phyloP scores from a whole-genome alignment of 2,113 vertebrate genomes.

The Pteropus alecto region DNA sequence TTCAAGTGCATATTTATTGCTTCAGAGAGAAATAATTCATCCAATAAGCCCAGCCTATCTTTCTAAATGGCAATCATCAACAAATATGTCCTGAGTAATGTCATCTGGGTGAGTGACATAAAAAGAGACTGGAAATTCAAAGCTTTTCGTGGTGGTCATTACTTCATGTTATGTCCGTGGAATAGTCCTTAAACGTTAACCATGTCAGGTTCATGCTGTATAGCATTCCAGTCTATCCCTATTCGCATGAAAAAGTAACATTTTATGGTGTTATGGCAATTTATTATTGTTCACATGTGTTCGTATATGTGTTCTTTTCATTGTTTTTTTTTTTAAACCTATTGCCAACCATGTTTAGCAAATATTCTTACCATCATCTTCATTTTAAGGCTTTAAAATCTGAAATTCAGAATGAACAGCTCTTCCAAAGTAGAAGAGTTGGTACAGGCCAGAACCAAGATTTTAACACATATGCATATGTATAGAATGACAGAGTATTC shows the following conservation, averaged over 20 bases:
- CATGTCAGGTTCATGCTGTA: background rate
- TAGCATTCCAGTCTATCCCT: background rate
- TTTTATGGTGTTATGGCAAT: background rate
- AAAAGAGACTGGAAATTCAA: background rate
- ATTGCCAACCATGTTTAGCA: fast-evolving
- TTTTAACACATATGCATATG: background rate
- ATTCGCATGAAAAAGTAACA: background rate
- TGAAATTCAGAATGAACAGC: background rate
- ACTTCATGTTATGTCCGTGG: background rate
- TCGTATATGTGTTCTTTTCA: background rate
- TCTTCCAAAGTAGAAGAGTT: background rate
- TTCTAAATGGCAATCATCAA: conserved; percentile 40
- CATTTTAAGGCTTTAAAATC: background rate
- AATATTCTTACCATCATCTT: background rate
- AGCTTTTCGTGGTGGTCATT: background rate
- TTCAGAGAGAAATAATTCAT: conserved; percentile 52
- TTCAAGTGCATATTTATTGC: conserved; percentile 47
- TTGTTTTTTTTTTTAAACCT: background rate
- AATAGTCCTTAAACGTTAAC: background rate
- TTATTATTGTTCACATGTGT: background rate
- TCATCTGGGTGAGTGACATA: background rate
- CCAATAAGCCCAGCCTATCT: background rate
- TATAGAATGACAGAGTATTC: background rate
- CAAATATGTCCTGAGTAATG: background rate
- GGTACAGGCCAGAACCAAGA: background rate